Conservation (phyloP, 1,140 invertebrate species). For the Idris sp. region DNA sequence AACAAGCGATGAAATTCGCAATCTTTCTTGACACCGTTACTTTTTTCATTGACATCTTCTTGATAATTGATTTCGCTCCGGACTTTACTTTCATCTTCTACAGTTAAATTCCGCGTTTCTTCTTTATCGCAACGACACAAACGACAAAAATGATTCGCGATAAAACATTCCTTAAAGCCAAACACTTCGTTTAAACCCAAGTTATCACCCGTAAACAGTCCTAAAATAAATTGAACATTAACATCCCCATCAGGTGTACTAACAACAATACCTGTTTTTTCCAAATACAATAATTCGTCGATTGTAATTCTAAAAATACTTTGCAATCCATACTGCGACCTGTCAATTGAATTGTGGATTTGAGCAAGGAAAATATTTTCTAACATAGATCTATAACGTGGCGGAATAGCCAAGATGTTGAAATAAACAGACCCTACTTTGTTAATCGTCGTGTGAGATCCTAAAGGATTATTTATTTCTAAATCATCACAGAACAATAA, state of each 20-base stretch:
- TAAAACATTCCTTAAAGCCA: constrained; percentile 21
- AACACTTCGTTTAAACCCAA: constrained; percentile 7
- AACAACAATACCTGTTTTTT: too few relatives aligned
- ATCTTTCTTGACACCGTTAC: constrained; percentile 25
- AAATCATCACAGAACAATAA: constrained; percentile 1
- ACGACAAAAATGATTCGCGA: constrained; percentile 3
- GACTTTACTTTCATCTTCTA: not conserved
- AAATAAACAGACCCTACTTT: constrained; percentile 20
- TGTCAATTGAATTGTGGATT: not conserved
- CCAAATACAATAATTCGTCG: too few relatives aligned
- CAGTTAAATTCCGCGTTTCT: not conserved
- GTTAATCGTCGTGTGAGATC: constrained; percentile 9
- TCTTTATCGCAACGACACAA: constrained; percentile 12
- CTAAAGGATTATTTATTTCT: constrained; percentile 28
- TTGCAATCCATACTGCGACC: too few relatives aligned
- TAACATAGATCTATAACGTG: constrained; percentile 9
- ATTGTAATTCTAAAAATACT: too few relatives aligned
- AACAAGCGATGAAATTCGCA: constrained; percentile 22
- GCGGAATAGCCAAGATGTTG: constrained; percentile 2
- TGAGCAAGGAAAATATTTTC: constrained; percentile 29
- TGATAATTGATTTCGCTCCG: constrained; percentile 1
- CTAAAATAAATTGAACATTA: not conserved
- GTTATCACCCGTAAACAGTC: constrained; percentile 7
- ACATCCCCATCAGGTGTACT: too few relatives aligned
- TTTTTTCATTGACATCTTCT: not conserved